Conservation (phyloP, 2,113 vertebrate genomes). For the Sitta europaea region DNA sequence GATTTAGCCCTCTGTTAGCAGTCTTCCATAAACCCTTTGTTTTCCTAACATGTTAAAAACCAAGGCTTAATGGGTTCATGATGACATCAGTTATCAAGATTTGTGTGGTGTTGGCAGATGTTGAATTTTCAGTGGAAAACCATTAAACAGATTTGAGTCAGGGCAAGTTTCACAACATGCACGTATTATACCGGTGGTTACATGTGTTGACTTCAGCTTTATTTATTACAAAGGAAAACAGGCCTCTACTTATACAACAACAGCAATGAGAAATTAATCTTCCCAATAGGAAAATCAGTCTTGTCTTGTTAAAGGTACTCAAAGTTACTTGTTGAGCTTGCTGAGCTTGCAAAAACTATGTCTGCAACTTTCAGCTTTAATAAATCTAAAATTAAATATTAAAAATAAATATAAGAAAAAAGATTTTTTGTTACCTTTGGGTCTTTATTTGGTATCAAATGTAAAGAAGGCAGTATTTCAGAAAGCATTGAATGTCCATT, state of each 20-base stretch:
- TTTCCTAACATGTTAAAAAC: constrained; percentile 57
- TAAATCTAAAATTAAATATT: background rate
- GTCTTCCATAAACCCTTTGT: constrained; percentile 65
- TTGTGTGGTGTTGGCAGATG: constrained; percentile 71
- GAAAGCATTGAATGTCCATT: background rate
- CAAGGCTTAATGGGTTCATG: constrained; percentile 61
- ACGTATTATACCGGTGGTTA: constrained; percentile 40
- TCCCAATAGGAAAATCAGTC: constrained; percentile 53
- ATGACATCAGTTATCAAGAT: constrained; percentile 70
- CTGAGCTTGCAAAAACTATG: constrained; percentile 35
- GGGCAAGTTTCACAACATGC: constrained; percentile 54
- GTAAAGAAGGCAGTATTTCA: background rate
- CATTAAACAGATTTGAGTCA: constrained; percentile 62
- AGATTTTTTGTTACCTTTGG: background rate
- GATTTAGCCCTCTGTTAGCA: constrained; percentile 61
- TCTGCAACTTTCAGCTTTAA: constrained; percentile 27
- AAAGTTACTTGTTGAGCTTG: constrained; percentile 25
- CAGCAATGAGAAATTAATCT: constrained; percentile 62
- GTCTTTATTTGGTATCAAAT: background rate
- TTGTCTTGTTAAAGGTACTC: constrained; percentile 53
- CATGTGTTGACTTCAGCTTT: constrained; percentile 66
- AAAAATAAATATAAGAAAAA: background rate
- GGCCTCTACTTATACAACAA: constrained; percentile 52
- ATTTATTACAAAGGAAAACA: constrained; percentile 68
- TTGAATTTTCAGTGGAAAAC: constrained; percentile 70